Conservation (phyloP, 2,888 invertebrate genomes). For the Halocaridina rubra region DNA sequence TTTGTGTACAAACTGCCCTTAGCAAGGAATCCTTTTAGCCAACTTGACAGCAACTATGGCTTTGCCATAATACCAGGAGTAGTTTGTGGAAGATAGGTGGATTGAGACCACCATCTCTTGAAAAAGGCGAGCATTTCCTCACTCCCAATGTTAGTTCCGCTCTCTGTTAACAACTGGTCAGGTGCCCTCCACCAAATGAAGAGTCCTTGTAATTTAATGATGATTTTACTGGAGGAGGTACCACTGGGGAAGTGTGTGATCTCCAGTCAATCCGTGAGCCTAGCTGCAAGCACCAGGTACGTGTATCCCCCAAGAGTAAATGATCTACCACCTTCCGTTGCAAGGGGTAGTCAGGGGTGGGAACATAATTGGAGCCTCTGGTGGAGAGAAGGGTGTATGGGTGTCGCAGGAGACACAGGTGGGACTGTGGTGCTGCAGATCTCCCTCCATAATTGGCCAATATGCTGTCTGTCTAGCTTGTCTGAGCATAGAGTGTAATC, state of each 20-base stretch:
- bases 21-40: not conserved
- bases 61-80: not conserved
- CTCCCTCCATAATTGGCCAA: slow-evolving; percentile 23
- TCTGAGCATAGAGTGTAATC: not conserved
- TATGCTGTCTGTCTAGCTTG: slow-evolving; percentile 11
- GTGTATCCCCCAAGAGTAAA: not conserved
- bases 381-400: too few species aligned
- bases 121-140: not conserved
- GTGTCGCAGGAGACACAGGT: too few species aligned
- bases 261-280: slow-evolving; percentile 25
- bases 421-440: not conserved
- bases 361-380: too few species aligned
- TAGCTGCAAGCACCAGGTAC: slow-evolving; percentile 20
- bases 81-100: not conserved
- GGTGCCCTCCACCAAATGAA: not conserved
- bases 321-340: not conserved
- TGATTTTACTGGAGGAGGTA: not conserved
- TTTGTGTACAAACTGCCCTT: not conserved
- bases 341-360: slow-evolving; percentile 23
- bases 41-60: slow-evolving; percentile 3
- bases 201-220: not conserved
- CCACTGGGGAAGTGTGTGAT: slow-evolving; percentile 6
- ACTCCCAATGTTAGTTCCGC: not conserved
- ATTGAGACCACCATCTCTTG: not conserved
- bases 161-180: not conserved